Conservation (phyloP, 2,888 invertebrate genomes). For the Polymixis lichenea region DNA sequence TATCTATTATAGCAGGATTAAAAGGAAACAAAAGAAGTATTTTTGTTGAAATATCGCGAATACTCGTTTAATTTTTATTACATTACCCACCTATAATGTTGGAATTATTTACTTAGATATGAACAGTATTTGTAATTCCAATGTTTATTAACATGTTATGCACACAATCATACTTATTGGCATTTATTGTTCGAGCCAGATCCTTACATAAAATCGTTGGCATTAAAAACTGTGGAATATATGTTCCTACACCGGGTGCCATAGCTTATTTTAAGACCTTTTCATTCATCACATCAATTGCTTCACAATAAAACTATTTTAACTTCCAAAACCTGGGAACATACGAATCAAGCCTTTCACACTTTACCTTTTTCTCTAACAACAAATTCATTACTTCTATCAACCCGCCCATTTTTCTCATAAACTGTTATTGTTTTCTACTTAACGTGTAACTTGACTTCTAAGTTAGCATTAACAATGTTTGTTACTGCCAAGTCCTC, state of each 20-base stretch:
- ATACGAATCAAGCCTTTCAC: constrained; percentile 53
- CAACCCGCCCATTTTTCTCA: constrained; percentile 74
- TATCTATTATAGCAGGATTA: neutral
- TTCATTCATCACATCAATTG: neutral
- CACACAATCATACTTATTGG: neutral
- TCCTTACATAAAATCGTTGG: neutral
- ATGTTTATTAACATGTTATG: neutral
- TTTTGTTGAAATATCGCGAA: neutral
- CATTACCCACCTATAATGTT: neutral
- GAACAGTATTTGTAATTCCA: neutral
- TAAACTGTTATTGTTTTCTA: constrained; percentile 68
- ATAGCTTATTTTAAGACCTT: neutral
- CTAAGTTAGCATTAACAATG: constrained; percentile 48
- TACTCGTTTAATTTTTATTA: neutral
- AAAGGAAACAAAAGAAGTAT: neutral
- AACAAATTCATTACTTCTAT: constrained; percentile 54
- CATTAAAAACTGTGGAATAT: neutral
- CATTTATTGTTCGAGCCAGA: constrained; percentile 2
- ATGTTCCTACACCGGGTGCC: neutral
- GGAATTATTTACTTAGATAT: neutral
- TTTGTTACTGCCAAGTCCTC: constrained; percentile 53
- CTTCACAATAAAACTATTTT: constrained; percentile 18
- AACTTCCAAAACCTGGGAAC: constrained; percentile 50
- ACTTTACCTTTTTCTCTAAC: constrained; percentile 47
- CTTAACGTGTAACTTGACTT: constrained; percentile 63